These are phyloP conservation scores for Apogon talboti DNA, from an alignment of 2,797 vertebrate species.

Conservation along the genomic window DNA sequence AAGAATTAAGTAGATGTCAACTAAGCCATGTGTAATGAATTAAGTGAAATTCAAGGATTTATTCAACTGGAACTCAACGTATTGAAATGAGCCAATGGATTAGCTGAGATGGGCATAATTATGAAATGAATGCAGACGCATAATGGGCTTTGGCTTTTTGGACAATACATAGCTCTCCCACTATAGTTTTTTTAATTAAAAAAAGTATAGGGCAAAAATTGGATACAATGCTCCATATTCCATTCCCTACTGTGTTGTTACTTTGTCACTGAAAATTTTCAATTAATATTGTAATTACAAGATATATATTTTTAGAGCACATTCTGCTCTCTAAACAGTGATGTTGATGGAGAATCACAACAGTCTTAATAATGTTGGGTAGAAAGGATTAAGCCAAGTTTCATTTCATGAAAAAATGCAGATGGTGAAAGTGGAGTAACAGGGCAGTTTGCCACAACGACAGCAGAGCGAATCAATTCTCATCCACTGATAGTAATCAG, in stretches of 20 bases:
- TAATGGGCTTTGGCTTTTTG: slow-evolving; percentile 62
- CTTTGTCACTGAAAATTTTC: slow-evolving; percentile 33
- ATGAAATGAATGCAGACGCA: slow-evolving; percentile 65
- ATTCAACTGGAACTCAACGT: slow-evolving; percentile 52
- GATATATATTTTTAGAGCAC: slow-evolving; percentile 29
- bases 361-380: slow-evolving; percentile 20
- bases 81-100: slow-evolving; percentile 61
- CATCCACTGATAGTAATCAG: slow-evolving; percentile 50
- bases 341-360: slow-evolving; percentile 27
- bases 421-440: slow-evolving; percentile 32
- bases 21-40: slow-evolving; percentile 46
- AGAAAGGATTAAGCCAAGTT: slow-evolving; percentile 38
- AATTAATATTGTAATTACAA: slow-evolving; percentile 56
- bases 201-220: slow-evolving; percentile 35
- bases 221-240: slow-evolving; percentile 27
- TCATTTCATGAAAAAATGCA: slow-evolving; percentile 51
- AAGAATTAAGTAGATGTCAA: slow-evolving; percentile 57
- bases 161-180: slow-evolving; percentile 52
- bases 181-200: slow-evolving; percentile 56
- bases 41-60: slow-evolving; percentile 52
- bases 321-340: slow-evolving; percentile 31
- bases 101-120: slow-evolving; percentile 68
- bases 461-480: slow-evolving; percentile 52
- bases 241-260: slow-evolving; percentile 21
- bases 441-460: slow-evolving; percentile 23